A percentile compares a stretch with the other conserved stretches of the same genome.
Conservation (phyloP, 1,140 invertebrate species). For the Anagrus nilaparvatae region DNA sequence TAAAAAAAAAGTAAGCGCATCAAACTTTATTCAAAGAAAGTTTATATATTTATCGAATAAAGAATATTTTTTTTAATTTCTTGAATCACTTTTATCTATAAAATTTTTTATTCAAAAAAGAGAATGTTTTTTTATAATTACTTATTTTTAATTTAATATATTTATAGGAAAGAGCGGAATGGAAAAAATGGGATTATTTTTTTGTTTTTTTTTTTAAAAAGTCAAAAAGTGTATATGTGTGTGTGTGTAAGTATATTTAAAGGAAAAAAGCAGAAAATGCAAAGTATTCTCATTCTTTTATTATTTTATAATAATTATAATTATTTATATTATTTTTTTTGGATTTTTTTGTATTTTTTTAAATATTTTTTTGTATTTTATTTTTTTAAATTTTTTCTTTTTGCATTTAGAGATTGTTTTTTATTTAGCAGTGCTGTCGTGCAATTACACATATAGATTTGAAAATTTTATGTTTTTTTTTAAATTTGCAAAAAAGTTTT, state of each 20-base stretch:
- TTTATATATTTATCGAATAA: constrained; percentile 31
- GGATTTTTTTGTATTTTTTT: constrained; percentile 11
- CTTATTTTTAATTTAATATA: constrained; percentile 10
- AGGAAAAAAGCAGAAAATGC: constrained; percentile 25
- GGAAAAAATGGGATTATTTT: too few relatives aligned
- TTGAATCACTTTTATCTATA: constrained; percentile 21
- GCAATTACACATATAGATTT: constrained; percentile 16
- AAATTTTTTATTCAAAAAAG: constrained; percentile 10
- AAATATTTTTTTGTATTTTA: too few relatives aligned
- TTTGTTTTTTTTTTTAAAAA: too few relatives aligned
- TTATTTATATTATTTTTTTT: constrained; percentile 14
- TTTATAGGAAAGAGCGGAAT: constrained; percentile 14
- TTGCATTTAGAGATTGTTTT: constrained; percentile 16
- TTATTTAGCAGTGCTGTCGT: constrained; percentile 16
- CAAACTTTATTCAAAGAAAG: constrained; percentile 39
- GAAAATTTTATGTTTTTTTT: constrained; percentile 9
- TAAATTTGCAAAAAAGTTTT: constrained; percentile 9
- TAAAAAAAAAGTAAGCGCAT: constrained; percentile 24
- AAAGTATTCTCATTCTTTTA: constrained; percentile 14
- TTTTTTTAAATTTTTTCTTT: constrained; percentile 5
- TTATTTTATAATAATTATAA: constrained; percentile 5
- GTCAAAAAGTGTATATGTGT: too few relatives aligned
- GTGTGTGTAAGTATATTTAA: constrained; percentile 19
- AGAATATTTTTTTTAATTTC: too few relatives aligned
- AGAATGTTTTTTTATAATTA: constrained; percentile 11